These are phyloP conservation scores for Phoxinus phoxinus DNA, from an alignment of 2,113 vertebrate species.

Conservation along the genomic window DNA sequence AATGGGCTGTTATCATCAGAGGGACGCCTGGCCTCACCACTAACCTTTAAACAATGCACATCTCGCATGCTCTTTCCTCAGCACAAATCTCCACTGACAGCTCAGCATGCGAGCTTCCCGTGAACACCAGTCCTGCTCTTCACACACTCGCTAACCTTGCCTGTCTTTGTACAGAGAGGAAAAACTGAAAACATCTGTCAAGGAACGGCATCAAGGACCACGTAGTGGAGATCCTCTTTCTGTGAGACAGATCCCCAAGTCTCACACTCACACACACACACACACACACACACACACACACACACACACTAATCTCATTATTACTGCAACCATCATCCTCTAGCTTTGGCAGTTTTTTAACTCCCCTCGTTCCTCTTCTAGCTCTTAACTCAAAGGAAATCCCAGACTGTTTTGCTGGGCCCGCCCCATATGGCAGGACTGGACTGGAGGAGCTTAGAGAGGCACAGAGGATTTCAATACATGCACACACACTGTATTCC, in stretches of 20 bases:
- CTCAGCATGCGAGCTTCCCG: conserved; percentile 14
- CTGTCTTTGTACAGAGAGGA: background rate
- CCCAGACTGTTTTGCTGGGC: conserved; percentile 45
- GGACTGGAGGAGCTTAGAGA: conserved; percentile 51
- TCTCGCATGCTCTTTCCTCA: conserved; percentile 36
- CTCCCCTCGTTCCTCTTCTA: conserved; percentile 30
- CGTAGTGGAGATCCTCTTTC: conserved; percentile 27
- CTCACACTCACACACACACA: conserved; percentile 36
- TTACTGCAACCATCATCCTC: conserved; percentile 53
- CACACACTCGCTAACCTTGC: background rate
- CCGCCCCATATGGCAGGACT: conserved; percentile 33
- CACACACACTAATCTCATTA: conserved; percentile 62
- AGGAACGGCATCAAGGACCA: background rate
- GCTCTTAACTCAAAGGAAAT: conserved; percentile 58
- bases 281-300: conserved; percentile 42
- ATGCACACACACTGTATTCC: conserved; percentile 33
- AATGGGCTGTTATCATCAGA: conserved; percentile 24
- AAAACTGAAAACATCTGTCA: conserved; percentile 19
- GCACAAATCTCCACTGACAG: conserved; percentile 62
- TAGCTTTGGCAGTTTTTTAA: conserved; percentile 57
- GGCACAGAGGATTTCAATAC: conserved; percentile 51
- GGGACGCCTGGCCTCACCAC: conserved; percentile 14
- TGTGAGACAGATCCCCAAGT: conserved; percentile 27
- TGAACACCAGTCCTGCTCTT: background rate
- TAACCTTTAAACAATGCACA: conserved; percentile 44